phyloP scores from a whole-genome alignment of 1,140 invertebrate species.

The Tetramorium parvispinum region DNA sequence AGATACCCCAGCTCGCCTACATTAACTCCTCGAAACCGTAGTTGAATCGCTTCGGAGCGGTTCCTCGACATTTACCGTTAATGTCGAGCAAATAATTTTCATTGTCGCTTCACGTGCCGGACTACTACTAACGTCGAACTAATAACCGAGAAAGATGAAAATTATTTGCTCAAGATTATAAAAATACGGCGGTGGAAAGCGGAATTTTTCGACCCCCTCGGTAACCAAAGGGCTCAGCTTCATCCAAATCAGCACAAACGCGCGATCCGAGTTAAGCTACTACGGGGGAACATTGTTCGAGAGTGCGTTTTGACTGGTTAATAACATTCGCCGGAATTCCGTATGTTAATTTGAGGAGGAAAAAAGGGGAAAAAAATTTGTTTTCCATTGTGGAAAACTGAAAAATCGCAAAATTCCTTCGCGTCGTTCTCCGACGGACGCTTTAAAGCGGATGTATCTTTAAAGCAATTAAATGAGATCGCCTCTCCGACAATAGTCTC shows the following conservation, averaged over 20 bases:
- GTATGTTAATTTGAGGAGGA: neutral
- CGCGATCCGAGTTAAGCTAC: neutral
- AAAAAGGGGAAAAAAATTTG: neutral
- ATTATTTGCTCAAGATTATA: slow-evolving; percentile 16
- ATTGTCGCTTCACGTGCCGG: neutral
- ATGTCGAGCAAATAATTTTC: slow-evolving; percentile 9
- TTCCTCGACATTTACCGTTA: neutral
- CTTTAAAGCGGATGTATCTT: neutral
- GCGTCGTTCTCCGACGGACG: neutral
- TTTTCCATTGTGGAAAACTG: neutral
- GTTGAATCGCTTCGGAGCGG: neutral
- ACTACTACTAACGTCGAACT: neutral
- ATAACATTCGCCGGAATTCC: neutral
- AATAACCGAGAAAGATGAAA: neutral
- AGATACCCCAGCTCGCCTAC: neutral
- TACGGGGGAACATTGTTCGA: neutral
- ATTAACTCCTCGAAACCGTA: neutral
- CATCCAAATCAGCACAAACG: neutral
- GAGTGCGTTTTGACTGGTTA: neutral
- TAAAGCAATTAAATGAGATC: neutral
- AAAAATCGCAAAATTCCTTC: neutral
- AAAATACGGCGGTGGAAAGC: neutral
- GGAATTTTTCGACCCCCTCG: neutral
- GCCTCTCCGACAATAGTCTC: neutral
- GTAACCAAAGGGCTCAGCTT: neutral